Base-by-base conservation (phyloP, 2,797 vertebrate genomes). In the Alcedo atthis region DNA sequence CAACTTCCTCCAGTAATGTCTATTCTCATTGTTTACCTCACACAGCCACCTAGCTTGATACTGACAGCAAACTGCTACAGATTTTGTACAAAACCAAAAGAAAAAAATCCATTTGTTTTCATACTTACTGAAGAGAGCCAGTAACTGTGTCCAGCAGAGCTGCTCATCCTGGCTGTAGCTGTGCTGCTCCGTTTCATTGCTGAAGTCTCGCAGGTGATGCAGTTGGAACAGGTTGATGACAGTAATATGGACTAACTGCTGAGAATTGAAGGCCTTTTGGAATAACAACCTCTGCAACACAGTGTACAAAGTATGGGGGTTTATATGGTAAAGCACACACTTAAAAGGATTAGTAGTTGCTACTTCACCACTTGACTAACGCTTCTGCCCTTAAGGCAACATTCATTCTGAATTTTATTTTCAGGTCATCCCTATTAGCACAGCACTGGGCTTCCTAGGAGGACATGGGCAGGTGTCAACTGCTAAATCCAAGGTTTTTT, bases 201-300 rank as follows among this genome's bases (percentile, higher is more conserved):
- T 98, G 95, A 99, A 98, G 95, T 99, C 99, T 90, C 99, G 96
- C 85, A 99, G 98, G 97, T 99, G 99, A 91, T 99, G 99, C 24
- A 99, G 98, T 95, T 99, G 99, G 85, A 99, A 99, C 94, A 99
- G 98, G 97, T 99, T 99, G 97, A 99, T 99, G 94, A 99, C 98
- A 8, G 99, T 99, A 96, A 99, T 98, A 88, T 99, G 99, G 91
- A 99, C 99, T 81, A 99, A 98, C 97, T 99, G 99, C 97, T 99
- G 99, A 51, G 99, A 99, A 96, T 98, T 99, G 97, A 99, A 99
- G 94, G 98, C 98, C 91, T 99, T 99, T 95, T 99, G 99, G 91
- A 99, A 98, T 89, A 99, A 97, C 97, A 99, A 97, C 96, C 98
- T 98, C 99, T 99, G 98, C 69, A 96, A 95, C 78, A 85, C 81